Evolutionary conservation across 30 jellyfish, hydroid and myxozoan genomes (phyloP).

Genomic region (Aurelia sp.): DNA sequence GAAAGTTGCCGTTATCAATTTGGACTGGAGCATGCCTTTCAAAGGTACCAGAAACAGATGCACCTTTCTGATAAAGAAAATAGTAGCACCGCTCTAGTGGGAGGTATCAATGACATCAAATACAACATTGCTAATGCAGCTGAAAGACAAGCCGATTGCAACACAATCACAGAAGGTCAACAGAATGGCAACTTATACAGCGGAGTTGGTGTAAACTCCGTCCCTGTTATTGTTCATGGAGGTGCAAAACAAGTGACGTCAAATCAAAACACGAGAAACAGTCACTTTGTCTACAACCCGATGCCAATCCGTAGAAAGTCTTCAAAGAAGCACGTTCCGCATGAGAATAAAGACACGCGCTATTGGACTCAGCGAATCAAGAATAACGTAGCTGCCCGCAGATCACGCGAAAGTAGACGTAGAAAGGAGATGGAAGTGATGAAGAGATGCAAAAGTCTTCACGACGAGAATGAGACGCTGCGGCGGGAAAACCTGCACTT

Average conservation of each 20-base stretch:
- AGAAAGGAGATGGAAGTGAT: constrained; percentile 71
- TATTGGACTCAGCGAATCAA: constrained; percentile 77
- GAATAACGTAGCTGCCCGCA: constrained; percentile 80
- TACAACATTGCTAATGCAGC: too few species aligned
- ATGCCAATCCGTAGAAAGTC: constrained; percentile 74
- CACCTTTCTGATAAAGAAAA: too few species aligned
- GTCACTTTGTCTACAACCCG: constrained; percentile 64
- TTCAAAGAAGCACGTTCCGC: constrained; percentile 60
- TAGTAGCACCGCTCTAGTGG: too few species aligned
- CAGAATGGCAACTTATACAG: too few species aligned
- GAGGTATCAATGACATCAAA: too few species aligned
- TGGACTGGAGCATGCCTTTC: too few species aligned
- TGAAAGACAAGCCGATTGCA: too few species aligned
- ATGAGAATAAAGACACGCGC: constrained; percentile 51
- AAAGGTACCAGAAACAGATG: too few species aligned
- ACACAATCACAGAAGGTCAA: too few species aligned
- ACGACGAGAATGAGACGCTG: constrained; percentile 45
- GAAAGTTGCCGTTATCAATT: too few species aligned
- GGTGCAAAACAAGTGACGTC: neutral
- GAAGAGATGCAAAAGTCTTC: constrained; percentile 40
- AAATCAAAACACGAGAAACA: constrained; percentile 1
- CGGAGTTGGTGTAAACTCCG: neutral
- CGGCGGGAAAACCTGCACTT: constrained; percentile 32
- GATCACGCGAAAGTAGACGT: constrained; percentile 79
- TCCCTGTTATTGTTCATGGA: constrained; percentile 19